These are phyloP conservation scores for Panulirus ornatus DNA, from an alignment of 1,140 invertebrate species.

Conservation along the genomic window DNA sequence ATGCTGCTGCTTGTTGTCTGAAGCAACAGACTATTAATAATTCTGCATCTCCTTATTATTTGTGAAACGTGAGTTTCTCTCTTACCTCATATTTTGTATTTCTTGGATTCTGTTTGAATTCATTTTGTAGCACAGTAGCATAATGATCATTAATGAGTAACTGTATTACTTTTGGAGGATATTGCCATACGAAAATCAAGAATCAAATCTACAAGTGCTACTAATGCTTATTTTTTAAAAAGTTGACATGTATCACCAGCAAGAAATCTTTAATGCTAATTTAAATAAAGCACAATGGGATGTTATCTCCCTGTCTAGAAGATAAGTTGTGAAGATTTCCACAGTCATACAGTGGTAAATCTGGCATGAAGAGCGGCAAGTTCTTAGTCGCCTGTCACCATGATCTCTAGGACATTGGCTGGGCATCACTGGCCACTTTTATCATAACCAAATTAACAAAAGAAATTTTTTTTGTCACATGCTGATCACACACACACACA, in stretches of 20 bases:
- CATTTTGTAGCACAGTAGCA: slow-evolving; percentile 21
- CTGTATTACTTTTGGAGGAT: slow-evolving; percentile 8
- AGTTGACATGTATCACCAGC: slow-evolving; percentile 2
- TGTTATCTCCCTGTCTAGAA: background rate
- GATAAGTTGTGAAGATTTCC: slow-evolving; percentile 8
- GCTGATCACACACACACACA: too few relatives aligned
- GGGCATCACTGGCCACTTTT: slow-evolving; percentile 10
- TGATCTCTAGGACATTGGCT: slow-evolving; percentile 61
- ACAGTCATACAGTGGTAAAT: slow-evolving; percentile 39
- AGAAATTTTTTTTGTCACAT: too few relatives aligned
- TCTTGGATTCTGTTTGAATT: slow-evolving; percentile 25
- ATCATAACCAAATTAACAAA: slow-evolving; percentile 8
- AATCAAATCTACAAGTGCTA: slow-evolving; percentile 14
- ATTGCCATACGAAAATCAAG: background rate
- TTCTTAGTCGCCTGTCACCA: slow-evolving; percentile 33
- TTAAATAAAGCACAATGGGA: slow-evolving; percentile 7
- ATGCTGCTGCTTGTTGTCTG: background rate
- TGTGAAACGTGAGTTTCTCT: slow-evolving; percentile 37
- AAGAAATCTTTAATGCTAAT: slow-evolving; percentile 5
- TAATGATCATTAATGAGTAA: background rate
- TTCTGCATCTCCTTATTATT: slow-evolving; percentile 24
- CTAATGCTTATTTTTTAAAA: slow-evolving; percentile 8
- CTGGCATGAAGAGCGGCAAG: slow-evolving; percentile 23
- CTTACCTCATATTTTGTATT: slow-evolving; percentile 57
- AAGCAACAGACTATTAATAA: slow-evolving; percentile 1